Percentiles rank a stretch among this genome's conserved stretches.
These are phyloP conservation scores for Lutjanus erythropterus DNA, from an alignment of 2,113 vertebrate genomes.

Conservation along the genomic window DNA sequence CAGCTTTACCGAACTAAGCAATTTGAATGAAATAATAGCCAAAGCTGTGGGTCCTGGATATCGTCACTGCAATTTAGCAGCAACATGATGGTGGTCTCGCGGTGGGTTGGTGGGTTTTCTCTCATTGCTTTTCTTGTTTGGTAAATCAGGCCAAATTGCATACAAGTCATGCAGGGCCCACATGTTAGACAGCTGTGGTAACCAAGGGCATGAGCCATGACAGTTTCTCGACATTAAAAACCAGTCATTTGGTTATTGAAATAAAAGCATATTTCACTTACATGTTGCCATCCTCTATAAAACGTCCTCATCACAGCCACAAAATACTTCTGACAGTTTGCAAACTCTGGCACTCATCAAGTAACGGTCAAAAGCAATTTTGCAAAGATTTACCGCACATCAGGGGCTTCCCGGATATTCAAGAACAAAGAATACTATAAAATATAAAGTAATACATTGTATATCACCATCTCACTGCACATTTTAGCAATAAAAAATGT, in stretches of 20 bases:
- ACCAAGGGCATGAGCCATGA: conserved; percentile 4
- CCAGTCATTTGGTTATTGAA: conserved; percentile 3
- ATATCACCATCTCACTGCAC: background rate
- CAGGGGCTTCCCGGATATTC: background rate
- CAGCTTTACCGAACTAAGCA: conserved; percentile 26
- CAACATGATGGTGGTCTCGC: conserved; percentile 48
- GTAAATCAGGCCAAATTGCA: background rate
- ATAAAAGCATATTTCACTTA: conserved; percentile 20
- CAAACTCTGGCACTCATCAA: background rate
- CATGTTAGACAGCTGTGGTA: conserved; percentile 58
- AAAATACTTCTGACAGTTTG: background rate
- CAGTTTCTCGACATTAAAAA: conserved; percentile 31
- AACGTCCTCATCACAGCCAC: background rate
- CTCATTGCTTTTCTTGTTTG: conserved; percentile 29
- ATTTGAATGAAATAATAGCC: background rate
- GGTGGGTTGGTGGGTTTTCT: conserved; percentile 52
- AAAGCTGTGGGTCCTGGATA: background rate
- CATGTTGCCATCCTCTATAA: background rate
- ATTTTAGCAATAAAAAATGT: conserved; percentile 9
- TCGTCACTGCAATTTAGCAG: conserved; percentile 8
- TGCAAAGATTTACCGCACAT: conserved; percentile 4
- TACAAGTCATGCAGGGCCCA: conserved; percentile 12
- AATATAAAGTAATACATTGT: no score
- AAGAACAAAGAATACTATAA: background rate
- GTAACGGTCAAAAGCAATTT: background rate